Conservation (phyloP, 2,888 invertebrate genomes). For the Dysmachus trigonus region DNA sequence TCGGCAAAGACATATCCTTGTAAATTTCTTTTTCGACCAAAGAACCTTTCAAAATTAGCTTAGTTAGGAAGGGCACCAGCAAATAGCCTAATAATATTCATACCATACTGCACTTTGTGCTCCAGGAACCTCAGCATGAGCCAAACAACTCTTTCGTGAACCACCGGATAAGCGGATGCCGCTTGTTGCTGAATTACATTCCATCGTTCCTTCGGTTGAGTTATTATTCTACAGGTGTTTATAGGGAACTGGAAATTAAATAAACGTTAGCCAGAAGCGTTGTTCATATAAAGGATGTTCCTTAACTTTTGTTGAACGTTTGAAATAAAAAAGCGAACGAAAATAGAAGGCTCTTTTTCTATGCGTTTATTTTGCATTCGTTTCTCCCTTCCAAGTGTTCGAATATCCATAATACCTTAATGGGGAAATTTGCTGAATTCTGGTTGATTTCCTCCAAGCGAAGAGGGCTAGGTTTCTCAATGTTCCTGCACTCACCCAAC, state of each 20-base stretch:
- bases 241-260: conserved; percentile 57
- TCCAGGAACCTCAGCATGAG: conserved; percentile 73
- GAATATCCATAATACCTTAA: conserved; percentile 26
- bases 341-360: no score
- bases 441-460: not conserved
- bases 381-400: no score
- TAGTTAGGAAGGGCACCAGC: not conserved
- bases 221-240: conserved; percentile 57
- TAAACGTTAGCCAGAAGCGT: no score
- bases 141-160: conserved; percentile 73
- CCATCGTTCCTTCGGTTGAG: conserved; percentile 55
- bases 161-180: conserved; percentile 72
- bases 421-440: conserved; percentile 45
- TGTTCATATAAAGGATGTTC: no score
- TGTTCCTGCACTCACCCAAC: conserved; percentile 53
- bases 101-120: conserved; percentile 66
- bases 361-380: no score
- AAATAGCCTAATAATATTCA: not conserved
- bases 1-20: conserved; percentile 62
- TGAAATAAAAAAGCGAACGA: no score
- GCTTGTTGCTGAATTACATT: conserved; percentile 57
- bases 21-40: conserved; percentile 61
- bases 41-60: conserved; percentile 53
- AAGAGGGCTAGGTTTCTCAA: conserved; percentile 50
- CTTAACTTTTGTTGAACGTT: no score